Percentiles rank a stretch among this genome's conserved stretches.
phyloP scores from a whole-genome alignment of 37 sponge, comb jelly and placozoan species.

The Cliona cf. orientalis region DNA sequence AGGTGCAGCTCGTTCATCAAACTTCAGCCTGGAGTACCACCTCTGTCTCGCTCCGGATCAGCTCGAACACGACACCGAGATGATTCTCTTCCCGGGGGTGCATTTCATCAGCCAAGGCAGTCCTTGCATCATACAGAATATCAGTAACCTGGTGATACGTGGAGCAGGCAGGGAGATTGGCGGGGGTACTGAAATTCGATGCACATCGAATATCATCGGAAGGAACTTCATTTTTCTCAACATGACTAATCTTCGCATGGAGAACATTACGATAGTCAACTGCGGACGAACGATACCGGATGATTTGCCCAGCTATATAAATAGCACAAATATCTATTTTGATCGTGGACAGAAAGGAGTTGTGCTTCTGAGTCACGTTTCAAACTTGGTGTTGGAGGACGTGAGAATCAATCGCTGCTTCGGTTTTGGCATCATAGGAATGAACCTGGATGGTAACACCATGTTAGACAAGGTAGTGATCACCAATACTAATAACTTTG shows the following conservation, averaged over 20 bases:
- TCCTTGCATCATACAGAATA: constrained; percentile 8
- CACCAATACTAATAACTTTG: background rate
- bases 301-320: constrained; percentile 5
- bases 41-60: background rate
- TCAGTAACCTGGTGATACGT: constrained; percentile 14
- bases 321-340: constrained; percentile 1
- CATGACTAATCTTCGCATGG: constrained; percentile 15
- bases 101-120: background rate
- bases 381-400: constrained; percentile 3
- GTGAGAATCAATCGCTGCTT: background rate
- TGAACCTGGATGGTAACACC: constrained; percentile 15
- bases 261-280: background rate
- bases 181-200: background rate
- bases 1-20: background rate
- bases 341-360: constrained; percentile 14
- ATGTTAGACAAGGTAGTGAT: background rate
- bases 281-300: constrained; percentile 16
- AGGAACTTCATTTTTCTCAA: constrained; percentile 29
- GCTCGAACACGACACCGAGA: constrained; percentile 5
- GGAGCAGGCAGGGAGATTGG: background rate
- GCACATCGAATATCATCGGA: background rate
- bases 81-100: constrained; percentile 1
- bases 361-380: constrained; percentile 7
- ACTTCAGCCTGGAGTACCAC: constrained; percentile 15
- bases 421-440: constrained; percentile 25